These are phyloP conservation scores for Papilio machaon DNA, from an alignment of 1,140 invertebrate species.

Conservation along the genomic window DNA sequence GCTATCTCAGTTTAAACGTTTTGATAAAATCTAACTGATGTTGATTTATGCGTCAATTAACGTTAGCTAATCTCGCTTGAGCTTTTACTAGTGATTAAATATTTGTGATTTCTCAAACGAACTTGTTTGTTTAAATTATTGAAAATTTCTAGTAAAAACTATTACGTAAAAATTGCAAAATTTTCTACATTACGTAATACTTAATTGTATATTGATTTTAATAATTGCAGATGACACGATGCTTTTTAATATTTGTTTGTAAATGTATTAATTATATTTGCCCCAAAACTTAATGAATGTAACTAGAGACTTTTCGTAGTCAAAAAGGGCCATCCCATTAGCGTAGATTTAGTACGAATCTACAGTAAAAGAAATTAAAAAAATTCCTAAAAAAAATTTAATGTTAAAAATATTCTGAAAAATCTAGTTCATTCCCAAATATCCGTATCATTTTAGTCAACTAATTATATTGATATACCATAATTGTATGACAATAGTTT, in stretches of 20 bases:
- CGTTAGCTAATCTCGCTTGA: not conserved
- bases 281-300: no score
- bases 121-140: constrained; percentile 5
- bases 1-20: not conserved
- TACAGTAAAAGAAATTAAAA: no score
- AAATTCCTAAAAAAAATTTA: not conserved
- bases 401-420: not conserved
- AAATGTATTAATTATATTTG: no score
- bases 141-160: not conserved
- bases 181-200: constrained; percentile 1
- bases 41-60: constrained; percentile 11
- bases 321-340: not conserved
- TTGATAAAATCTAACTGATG: not conserved
- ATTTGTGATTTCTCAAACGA: constrained; percentile 25
- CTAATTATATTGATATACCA: not conserved
- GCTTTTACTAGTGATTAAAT: constrained; percentile 9
- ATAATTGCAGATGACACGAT: not conserved
- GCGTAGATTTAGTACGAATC: no score
- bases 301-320: no score
- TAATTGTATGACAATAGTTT: constrained; percentile 21
- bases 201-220: constrained; percentile 5
- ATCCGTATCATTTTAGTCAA: not conserved
- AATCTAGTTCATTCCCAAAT: not conserved
- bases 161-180: not conserved
- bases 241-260: not conserved